Evolutionary conservation across 2,797 vertebrate genomes (phyloP).

Genomic region (Gephyroberyx darwinii): DNA sequence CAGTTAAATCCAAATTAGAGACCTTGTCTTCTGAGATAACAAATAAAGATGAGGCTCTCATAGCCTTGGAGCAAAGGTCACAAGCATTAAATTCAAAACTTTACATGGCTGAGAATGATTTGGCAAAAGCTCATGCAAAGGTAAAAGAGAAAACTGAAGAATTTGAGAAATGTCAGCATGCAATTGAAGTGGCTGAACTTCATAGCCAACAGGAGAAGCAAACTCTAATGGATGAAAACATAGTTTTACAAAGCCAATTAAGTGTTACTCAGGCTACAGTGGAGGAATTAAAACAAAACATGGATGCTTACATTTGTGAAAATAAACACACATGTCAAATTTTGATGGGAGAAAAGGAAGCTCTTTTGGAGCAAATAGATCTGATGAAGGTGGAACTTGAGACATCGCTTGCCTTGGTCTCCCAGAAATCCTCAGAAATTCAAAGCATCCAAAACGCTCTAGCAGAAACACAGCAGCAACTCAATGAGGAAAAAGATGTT

Average conservation of each 20-base stretch:
- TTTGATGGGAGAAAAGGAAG: conserved; percentile 50
- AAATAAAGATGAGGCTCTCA: conserved; percentile 66
- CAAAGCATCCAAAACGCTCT: conserved; percentile 58
- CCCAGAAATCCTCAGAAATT: conserved; percentile 75
- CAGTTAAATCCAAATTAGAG: conserved; percentile 53
- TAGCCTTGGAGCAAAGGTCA: conserved; percentile 51
- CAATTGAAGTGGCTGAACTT: conserved; percentile 49
- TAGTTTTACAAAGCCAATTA: conserved; percentile 65
- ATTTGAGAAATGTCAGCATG: conserved; percentile 47
- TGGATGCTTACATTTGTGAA: conserved; percentile 56
- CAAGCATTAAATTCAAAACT: conserved; percentile 68
- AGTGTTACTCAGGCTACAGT: conserved; percentile 46
- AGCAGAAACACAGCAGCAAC: conserved; percentile 57
- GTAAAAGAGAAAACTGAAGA: conserved; percentile 66
- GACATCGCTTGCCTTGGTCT: conserved; percentile 56
- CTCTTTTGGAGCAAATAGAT: conserved; percentile 63
- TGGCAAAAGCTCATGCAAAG: conserved; percentile 65
- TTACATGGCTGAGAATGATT: conserved; percentile 54
- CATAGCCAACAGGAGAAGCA: conserved; percentile 53
- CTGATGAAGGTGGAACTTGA: conserved; percentile 68
- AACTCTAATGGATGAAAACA: conserved; percentile 53
- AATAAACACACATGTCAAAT: conserved; percentile 59
- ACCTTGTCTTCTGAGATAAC: conserved; percentile 43
- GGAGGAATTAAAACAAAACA: conserved; percentile 49
- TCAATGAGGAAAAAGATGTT: conserved; percentile 59